Base-by-base conservation (phyloP, 1,140 invertebrate species). In the Leptonema lineaticorne region DNA sequence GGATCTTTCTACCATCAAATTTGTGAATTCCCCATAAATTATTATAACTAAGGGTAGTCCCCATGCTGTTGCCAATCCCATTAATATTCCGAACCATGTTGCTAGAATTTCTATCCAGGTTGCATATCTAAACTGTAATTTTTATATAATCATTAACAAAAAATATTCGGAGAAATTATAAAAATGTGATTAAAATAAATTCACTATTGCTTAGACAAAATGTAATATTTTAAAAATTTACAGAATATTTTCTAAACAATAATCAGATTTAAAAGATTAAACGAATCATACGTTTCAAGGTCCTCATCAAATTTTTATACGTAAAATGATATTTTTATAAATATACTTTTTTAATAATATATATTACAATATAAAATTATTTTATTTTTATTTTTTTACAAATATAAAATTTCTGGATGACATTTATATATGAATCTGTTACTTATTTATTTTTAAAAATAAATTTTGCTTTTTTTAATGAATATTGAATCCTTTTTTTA, bases 1-100 rank as follows among this genome's bases (percentile, higher is more conserved):
- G 68, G 82, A 78, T 0, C 84, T 69, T 64, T 82, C 83, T 7
- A 89, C 86, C 71, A 90, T 76, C 63, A 89, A 80, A 1, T 87
- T 85, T 0, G 89, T 89, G 67, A 91, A 84, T 72, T 86, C 84
- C 24, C 90, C 90, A 78, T 90, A 91, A 3, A 90, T 79, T 4
- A 90, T 81, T n/a, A 89, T 87, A n/a, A 90, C 85, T 4, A 85
- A 75, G 1, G 90, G 87, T 72, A 90, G 75, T 0, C 77, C 79
- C 4, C 74, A 75, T 0, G 81, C 78, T 22, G 75, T 76, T 0
- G 71, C 18, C 37, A 73, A 74, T 0, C 74, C 76, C 14, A 78
- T 64, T 0, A 75, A 5, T 0, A 74, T 76, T 6, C 78, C 76
- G 0, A 75, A 57, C 2, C 70, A 9, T 4, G 78, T 77, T 5